phyloP scores from a whole-genome alignment of 2,888 invertebrate species.

The Ophion costatus region DNA sequence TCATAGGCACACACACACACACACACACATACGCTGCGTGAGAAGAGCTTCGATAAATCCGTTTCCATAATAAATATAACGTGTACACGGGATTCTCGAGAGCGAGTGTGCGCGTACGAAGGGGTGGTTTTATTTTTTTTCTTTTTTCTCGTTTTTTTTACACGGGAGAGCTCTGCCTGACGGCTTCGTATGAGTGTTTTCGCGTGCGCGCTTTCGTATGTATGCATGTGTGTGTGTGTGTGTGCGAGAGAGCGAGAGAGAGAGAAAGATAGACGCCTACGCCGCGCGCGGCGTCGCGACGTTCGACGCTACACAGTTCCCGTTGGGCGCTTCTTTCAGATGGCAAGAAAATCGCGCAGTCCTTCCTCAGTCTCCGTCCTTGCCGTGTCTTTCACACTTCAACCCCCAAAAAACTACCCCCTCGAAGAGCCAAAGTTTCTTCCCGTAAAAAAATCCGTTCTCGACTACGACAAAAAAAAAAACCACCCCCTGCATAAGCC shows the following conservation, averaged over 20 bases:
- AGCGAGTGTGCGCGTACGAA: constrained; percentile 70
- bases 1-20: constrained; percentile 18
- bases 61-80: constrained; percentile 70
- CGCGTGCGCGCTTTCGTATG: constrained; percentile 51
- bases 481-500: neutral
- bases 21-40: constrained; percentile 47
- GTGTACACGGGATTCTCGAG: constrained; percentile 63
- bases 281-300: constrained; percentile 80
- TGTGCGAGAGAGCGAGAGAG: neutral
- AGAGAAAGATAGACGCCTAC: constrained; percentile 78
- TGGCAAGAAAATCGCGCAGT: constrained; percentile 76
- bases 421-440: constrained; percentile 20
- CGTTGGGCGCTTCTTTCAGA: constrained; percentile 81
- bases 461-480: neutral
- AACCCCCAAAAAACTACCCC: neutral
- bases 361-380: constrained; percentile 78
- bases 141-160: constrained; percentile 8
- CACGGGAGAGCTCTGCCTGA: constrained; percentile 22
- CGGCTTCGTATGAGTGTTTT: constrained; percentile 51
- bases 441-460: neutral
- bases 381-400: constrained; percentile 68
- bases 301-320: constrained; percentile 82
- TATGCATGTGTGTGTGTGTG: neutral
- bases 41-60: constrained; percentile 65
- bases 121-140: constrained; percentile 42